Evolutionary conservation across 2,113 vertebrate species (phyloP), one percentile per base, ranked within the genome.

Genomic region (Microtus pennsylvanicus): DNA sequence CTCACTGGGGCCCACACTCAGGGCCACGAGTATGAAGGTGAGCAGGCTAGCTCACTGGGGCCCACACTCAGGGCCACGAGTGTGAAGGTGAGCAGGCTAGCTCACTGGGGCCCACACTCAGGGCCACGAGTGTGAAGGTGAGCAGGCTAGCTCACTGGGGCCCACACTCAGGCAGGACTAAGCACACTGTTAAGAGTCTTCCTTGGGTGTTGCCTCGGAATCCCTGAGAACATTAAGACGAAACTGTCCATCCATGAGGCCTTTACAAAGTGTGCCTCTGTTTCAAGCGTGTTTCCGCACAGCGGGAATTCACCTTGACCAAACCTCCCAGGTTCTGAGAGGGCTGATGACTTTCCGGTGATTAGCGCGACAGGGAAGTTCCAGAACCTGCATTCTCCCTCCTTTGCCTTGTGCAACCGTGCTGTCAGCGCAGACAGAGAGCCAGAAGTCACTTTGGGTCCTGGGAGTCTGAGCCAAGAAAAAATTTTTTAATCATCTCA

Each of bases 401-500:
- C 35, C 33, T 89, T 95, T 95, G 86, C 33, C 38, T 50, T 69
- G 38, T 38, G 4, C 61, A 93, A 82, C 42, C 91, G 86, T 80
- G 61, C 74, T 83, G n/a, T 91, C 90, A 96, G 77, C 78, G 52
- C 58, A 95, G 94, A 14, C 81, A 81, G 65, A 86, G 74, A 95
- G 58, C 67, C 70, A 92, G 88, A 69, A 96, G 93, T 92, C 95
- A 95, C 42, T 83, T 97, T 96, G 89, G 82, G 42, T 95, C 75
- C 77, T 93, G 55, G 35, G 42, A 93, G n/a, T 93, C 74, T 89
- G 96, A 87, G 92, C 38, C 97, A 96, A 98, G 93, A 80, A 94
- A 69, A 96, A 94, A 6, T 3, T 26, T 63, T 97, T 96, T 97
- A 97, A 97, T 97, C 78, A 97, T 95, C 74, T 95, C 87, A 94